Evolutionary conservation across 2,888 invertebrate genomes (phyloP).

Genomic region (Argyra leucocephala): DNA sequence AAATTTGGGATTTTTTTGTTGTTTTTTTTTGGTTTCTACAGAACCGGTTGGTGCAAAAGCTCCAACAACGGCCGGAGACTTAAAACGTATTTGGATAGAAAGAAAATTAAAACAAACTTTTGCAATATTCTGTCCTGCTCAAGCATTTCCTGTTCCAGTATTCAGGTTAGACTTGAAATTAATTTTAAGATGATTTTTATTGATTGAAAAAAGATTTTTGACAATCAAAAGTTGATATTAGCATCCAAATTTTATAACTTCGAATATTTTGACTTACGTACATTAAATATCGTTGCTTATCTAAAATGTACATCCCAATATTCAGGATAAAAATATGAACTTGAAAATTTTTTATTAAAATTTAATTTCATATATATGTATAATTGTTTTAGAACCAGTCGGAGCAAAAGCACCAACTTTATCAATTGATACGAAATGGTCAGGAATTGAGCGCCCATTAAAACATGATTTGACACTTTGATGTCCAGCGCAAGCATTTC

Average conservation of each 20-base stretch:
- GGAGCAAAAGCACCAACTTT: conserved; percentile 64
- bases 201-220: too few relatives aligned
- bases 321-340: too few relatives aligned
- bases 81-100: conserved; percentile 47
- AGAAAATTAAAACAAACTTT: conserved; percentile 54
- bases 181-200: too few relatives aligned
- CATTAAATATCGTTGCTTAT: too few relatives aligned
- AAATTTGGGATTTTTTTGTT: conserved; percentile 28
- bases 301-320: too few relatives aligned
- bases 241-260: too few relatives aligned
- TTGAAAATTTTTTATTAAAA: too few relatives aligned
- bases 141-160: conserved; percentile 62
- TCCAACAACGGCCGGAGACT: conserved; percentile 44
- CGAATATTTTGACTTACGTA: too few relatives aligned
- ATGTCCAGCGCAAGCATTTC: conserved; percentile 45
- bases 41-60: conserved; percentile 51
- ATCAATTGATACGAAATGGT: conserved; percentile 58
- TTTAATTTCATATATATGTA: too few relatives aligned
- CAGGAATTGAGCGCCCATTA: conserved; percentile 47
- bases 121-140: conserved; percentile 64
- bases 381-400: conserved; percentile 49
- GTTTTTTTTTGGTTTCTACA: conserved; percentile 48
- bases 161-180: conserved; percentile 46
- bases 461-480: conserved; percentile 31
- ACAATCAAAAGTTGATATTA: too few relatives aligned